phyloP scores from a whole-genome alignment of 2,888 invertebrate species.

The Autographa pulchrina region DNA sequence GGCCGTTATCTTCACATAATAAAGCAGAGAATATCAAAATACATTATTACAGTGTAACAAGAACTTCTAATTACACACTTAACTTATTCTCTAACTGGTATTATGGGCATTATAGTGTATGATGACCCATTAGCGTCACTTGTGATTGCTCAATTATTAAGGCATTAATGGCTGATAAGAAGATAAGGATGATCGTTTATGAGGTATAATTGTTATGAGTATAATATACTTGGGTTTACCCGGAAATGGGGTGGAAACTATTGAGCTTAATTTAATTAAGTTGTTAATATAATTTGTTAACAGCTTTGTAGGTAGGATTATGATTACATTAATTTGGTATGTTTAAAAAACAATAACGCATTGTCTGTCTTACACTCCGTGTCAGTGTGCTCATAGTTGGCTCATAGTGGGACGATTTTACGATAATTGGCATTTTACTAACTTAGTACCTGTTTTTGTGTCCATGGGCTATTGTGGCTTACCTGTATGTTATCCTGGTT shows the following conservation, averaged over 20 bases:
- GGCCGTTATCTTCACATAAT: background rate
- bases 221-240: background rate
- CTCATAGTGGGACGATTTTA: too few relatives aligned
- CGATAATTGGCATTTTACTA: too few relatives aligned
- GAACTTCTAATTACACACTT: background rate
- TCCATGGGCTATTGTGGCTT: too few relatives aligned
- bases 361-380: too few relatives aligned
- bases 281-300: background rate
- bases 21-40: background rate
- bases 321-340: background rate
- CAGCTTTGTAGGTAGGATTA: background rate
- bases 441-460: too few relatives aligned
- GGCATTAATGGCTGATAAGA: background rate
- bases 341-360: too few relatives aligned
- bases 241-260: background rate
- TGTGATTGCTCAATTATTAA: slow-evolving; percentile 1
- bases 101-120: background rate
- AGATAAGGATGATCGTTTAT: background rate
- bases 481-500: too few relatives aligned
- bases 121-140: slow-evolving; percentile 6
- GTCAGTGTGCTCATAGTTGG: too few relatives aligned
- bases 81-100: background rate
- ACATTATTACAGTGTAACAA: background rate
- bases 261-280: background rate
- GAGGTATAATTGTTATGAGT: background rate